Evolutionary conservation across 2,888 invertebrate genomes (phyloP), one percentile per base, ranked within the genome.

Genomic region (Nomada hirtipes): DNA sequence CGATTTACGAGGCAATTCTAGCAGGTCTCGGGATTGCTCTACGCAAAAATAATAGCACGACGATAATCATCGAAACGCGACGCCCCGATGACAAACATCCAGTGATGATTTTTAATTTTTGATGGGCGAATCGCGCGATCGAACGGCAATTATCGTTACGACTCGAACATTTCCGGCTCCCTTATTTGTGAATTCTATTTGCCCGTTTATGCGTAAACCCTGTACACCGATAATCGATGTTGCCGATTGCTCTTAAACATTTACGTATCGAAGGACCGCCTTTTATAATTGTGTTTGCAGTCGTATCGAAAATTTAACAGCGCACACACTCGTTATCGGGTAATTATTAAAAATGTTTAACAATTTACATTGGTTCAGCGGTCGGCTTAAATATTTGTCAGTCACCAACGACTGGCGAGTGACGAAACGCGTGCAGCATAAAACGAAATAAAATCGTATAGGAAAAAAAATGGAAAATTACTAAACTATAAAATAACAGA

Each of bases 321-420:
- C 4, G 18, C 20, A 15, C 1, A 15, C 23, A 42, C 44, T 26
- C 42, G 26, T 20, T 26, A 44, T 3, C 42, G 42, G 42, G 10
- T 2, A 36, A 72, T 83, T 86, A 85, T 85, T 85, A 85, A 85
- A 55, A 64, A 61, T 36, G 36, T 36, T 15, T 1, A 47, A 47
- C 47, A 15, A 47, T 11, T 47, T 47, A 47, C 50, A 65, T 60
- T 76, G 75, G 75, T 84, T 70, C 76, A 77, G 15, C 70, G 73
- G 67, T 20, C 44, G 47, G 67, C 20, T 82, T 47, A 84, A 86
- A 86, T 86, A 86, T 84, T 84, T 79, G 76, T 68, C 36, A 50
- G 68, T 70, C 70, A 57, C 53, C 70, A 26, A 4, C 42, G 64
- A n/a, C 53, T 63, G 44, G 10, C 29, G 64, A 15, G 2, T 42